Evolutionary conservation across 2,113 vertebrate species (phyloP).

Genomic region (Corythornis vintsioides): DNA sequence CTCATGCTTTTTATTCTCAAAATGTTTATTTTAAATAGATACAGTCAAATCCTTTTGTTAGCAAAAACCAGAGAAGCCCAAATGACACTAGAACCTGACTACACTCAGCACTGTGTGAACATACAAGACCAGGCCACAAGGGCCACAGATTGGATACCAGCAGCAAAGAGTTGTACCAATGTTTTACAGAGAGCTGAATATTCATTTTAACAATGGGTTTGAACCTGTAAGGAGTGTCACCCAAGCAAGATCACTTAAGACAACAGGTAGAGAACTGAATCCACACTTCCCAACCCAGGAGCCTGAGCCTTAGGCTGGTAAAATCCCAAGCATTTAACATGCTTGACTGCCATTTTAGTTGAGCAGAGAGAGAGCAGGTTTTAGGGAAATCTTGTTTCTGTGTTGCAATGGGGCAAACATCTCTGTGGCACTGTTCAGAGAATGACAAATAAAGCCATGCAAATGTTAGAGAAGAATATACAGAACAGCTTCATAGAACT

Average conservation of each 20-base stretch:
- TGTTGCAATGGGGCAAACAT: background rate
- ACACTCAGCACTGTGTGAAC: background rate
- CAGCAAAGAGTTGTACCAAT: background rate
- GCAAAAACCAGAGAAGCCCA: background rate
- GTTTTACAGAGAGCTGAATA: background rate
- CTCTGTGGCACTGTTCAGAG: background rate
- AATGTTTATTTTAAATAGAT: background rate
- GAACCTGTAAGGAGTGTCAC: background rate
- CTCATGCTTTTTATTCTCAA: background rate
- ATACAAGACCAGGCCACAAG: accelerated
- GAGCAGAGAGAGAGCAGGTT: background rate
- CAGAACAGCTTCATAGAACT: background rate
- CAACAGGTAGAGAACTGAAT: background rate
- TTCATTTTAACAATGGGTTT: background rate
- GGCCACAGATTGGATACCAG: background rate
- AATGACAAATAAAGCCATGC: background rate
- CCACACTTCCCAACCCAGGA: background rate
- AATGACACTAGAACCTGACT: background rate
- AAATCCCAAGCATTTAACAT: background rate
- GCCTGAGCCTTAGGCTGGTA: background rate
- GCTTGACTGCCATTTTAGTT: background rate
- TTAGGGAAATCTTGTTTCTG: background rate
- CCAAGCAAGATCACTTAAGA: background rate
- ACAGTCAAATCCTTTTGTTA: background rate
- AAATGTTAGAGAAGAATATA: background rate